Evolutionary conservation across 1,140 invertebrate genomes (phyloP).

Genomic region (Drosophila teissieri): DNA sequence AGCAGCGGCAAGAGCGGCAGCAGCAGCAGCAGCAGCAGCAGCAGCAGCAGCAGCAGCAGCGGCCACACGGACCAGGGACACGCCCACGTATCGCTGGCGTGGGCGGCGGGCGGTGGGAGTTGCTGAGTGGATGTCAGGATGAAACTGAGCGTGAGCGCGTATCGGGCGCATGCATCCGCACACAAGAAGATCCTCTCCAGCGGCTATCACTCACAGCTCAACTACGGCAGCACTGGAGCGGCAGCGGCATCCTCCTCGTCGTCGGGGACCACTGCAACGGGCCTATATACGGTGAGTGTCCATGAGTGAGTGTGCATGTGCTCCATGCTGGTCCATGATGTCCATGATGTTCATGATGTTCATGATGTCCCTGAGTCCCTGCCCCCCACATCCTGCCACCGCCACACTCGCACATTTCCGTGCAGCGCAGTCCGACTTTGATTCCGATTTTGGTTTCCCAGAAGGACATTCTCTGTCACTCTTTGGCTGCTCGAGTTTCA

Average conservation of each 20-base stretch:
- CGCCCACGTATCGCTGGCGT: conserved; percentile 21
- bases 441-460: conserved; percentile 3
- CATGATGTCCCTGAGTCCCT: neutral
- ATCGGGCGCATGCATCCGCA: conserved; percentile 92
- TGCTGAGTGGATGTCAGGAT: conserved; percentile 85
- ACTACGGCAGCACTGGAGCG: conserved; percentile 91
- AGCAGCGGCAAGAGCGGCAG: too few relatives aligned
- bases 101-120: conserved; percentile 8
- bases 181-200: conserved; percentile 92
- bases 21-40: neutral
- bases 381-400: too few relatives aligned
- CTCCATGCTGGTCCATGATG: too few relatives aligned
- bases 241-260: conserved; percentile 85
- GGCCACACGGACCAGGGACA: neutral
- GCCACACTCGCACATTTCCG: neutral
- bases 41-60: neutral
- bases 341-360: too few relatives aligned
- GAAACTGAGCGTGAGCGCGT: conserved; percentile 93
- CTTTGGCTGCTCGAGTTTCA: neutral
- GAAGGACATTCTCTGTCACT: conserved; percentile 5
- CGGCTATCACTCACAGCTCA: conserved; percentile 90
- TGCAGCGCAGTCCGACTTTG: neutral
- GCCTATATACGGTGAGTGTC: conserved; percentile 86
- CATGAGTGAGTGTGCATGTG: too few relatives aligned
- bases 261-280: conserved; percentile 84